Base-by-base conservation (phyloP, 2,113 vertebrate species). In the Sitta europaea region DNA sequence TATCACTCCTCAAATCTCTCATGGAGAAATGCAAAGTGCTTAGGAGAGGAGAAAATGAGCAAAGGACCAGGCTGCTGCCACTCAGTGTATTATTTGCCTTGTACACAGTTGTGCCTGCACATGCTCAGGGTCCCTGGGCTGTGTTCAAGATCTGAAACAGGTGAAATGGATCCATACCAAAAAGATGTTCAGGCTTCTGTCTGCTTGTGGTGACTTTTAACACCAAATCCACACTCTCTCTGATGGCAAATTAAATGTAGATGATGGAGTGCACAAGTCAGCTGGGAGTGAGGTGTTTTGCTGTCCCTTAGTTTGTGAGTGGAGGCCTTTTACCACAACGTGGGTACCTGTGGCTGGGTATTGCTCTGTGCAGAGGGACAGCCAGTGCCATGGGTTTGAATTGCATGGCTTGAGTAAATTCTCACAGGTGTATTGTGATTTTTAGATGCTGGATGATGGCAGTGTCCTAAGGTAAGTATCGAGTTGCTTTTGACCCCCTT, bases 41-140 rank as follows among this genome's bases (percentile, higher is more conserved):
- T 91, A 43, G 90, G 63, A 90, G 88, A 86, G 78, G 58, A 80
- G 73, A 81, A 91, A 76, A 36, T 10, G 42, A 50, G 75, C 86
- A 62, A 73, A 55, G 87, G 70, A 61, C 58, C 35, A 27, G 42
- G 8, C 27, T 70, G 71, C 29, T 94, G 47, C 62, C 23, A 33
- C 70, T 81, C 84, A 86, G 87, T 2, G 0, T 40, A 20, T 66
- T 85, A 48, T 68, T 29, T 87, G 48, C 54, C 78, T 36, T 48
- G 28, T 67, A 76, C 63, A 18, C 8, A 4, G 54, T 29, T 65
- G 66, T 89, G 71, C 31, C 36, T 72, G 19, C 0, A 0, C 47
- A 40, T 67, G 51, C 45, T 71, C 65, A 0, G 14, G 70, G 55
- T 70, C 57, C 66, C 74, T 42, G 68, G 12, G 43, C 66, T 1